Conservation (phyloP, 2,113 vertebrate species). For the Heterocephalus glaber region DNA sequence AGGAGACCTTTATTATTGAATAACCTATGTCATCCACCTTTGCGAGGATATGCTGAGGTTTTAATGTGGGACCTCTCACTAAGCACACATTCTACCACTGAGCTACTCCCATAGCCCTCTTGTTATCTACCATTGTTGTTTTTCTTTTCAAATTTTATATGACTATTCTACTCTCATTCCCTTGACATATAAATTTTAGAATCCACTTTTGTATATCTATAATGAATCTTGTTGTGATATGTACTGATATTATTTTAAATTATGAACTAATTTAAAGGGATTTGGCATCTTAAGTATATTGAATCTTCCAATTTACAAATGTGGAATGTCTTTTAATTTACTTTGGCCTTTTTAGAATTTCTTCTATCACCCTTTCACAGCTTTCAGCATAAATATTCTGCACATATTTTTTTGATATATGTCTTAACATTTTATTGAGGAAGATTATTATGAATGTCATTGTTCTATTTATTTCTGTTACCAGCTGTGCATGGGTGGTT, state of each 20-base stretch:
- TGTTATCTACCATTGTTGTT: neutral
- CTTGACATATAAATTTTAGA: neutral
- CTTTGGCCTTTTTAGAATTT: neutral
- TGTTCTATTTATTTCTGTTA: conserved; percentile 8
- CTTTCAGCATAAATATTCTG: neutral
- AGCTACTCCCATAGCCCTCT: neutral
- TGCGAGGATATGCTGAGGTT: neutral
- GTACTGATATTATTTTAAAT: neutral
- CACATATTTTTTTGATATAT: neutral
- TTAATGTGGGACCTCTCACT: neutral
- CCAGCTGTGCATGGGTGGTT: neutral
- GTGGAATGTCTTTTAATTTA: neutral
- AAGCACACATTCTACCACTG: neutral
- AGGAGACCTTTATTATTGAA: neutral
- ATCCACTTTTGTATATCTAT: neutral
- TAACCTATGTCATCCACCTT: neutral
- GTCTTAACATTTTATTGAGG: neutral
- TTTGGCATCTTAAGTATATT: neutral
- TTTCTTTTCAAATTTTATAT: neutral
- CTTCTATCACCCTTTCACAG: neutral
- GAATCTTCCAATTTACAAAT: neutral
- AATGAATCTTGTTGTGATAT: neutral
- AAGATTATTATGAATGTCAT: neutral
- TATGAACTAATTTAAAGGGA: neutral
- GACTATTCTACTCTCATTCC: neutral